phyloP scores from a whole-genome alignment of 2,113 vertebrate genomes.

The Chelonoidis abingdonii region DNA sequence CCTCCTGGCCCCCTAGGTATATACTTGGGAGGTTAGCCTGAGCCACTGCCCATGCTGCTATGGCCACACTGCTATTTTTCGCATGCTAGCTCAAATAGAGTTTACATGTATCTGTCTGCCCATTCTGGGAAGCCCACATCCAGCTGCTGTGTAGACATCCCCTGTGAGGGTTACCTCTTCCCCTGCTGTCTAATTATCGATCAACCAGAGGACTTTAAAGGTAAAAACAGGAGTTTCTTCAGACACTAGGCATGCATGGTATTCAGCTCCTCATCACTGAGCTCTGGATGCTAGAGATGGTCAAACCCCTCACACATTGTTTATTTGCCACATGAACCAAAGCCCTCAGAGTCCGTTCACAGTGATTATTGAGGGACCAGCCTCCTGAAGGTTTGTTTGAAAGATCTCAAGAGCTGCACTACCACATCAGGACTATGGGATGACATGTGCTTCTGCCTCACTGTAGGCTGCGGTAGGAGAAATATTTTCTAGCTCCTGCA shows the following conservation, averaged over 20 bases:
- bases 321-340: not conserved
- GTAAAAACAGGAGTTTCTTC: not conserved
- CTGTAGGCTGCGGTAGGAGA: not conserved
- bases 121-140: too few species aligned
- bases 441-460: not conserved
- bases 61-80: too few species aligned
- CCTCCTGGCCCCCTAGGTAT: too few species aligned
- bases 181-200: not conserved
- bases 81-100: too few species aligned
- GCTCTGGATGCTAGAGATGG: not conserved
- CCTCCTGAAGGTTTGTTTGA: not conserved
- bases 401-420: not conserved
- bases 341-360: not conserved
- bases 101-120: too few species aligned
- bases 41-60: too few species aligned
- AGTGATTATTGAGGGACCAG: not conserved
- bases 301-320: not conserved
- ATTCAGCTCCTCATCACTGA: not conserved
- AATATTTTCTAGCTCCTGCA: not conserved
- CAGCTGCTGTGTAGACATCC: too few species aligned
- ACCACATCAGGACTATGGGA: not conserved
- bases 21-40: too few species aligned
- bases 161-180: not conserved
- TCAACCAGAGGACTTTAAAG: not conserved
- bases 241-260: not conserved